Evolutionary conservation across 2,113 vertebrate genomes (phyloP).

Genomic region (Ictalurus furcatus): DNA sequence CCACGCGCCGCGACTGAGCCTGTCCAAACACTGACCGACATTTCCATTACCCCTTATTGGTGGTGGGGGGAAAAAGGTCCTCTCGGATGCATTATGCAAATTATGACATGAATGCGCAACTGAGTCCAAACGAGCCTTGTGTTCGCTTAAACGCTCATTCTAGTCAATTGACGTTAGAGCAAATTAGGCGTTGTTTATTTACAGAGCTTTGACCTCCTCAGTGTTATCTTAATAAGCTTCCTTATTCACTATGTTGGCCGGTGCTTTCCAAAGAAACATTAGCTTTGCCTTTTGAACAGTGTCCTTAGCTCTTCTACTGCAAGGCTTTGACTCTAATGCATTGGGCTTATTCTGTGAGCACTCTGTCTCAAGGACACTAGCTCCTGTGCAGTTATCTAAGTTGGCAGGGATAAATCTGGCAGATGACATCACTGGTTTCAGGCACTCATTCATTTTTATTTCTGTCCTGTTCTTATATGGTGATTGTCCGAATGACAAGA

Average conservation of each 20-base stretch:
- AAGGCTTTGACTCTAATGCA: slow-evolving; percentile 70
- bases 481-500: slow-evolving; percentile 50
- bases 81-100: slow-evolving; percentile 24
- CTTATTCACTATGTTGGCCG: slow-evolving; percentile 12
- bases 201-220: not conserved
- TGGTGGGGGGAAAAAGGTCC: not conserved
- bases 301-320: slow-evolving; percentile 66
- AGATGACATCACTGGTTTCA: slow-evolving; percentile 72
- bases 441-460: slow-evolving; percentile 77
- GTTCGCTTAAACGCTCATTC: slow-evolving; percentile 1
- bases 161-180: not conserved
- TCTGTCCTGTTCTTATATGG: slow-evolving; percentile 64
- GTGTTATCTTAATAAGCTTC: not conserved
- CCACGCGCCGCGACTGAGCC: slow-evolving; percentile 55
- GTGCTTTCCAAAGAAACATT: slow-evolving; percentile 34
- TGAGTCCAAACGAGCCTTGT: slow-evolving; percentile 14
- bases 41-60: slow-evolving; percentile 32
- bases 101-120: slow-evolving; percentile 12
- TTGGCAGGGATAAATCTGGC: slow-evolving; percentile 72
- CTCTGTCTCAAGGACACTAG: slow-evolving; percentile 74
- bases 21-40: slow-evolving; percentile 40
- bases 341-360: slow-evolving; percentile 53
- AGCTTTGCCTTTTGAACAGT: slow-evolving; percentile 48
- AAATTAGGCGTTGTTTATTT: slow-evolving; percentile 25
- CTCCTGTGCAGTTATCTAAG: slow-evolving; percentile 65